A percentile compares a stretch with the other conserved stretches of the same genome.
These are phyloP conservation scores for Engystomops pustulosus DNA, from an alignment of 2,113 vertebrate species.

Conservation along the genomic window DNA sequence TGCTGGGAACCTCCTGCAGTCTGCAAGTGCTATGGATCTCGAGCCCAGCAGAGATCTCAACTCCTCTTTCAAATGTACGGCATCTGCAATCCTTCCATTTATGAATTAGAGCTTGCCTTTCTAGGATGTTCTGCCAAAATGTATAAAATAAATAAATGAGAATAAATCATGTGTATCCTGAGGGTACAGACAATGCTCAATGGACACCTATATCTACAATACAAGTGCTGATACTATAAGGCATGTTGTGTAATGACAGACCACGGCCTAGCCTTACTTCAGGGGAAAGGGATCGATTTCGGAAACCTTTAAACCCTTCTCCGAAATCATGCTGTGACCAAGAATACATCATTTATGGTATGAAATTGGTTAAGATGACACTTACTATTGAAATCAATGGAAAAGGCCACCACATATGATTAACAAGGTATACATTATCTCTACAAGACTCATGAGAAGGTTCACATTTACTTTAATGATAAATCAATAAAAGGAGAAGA, in stretches of 20 bases:
- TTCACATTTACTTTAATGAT: slow-evolving; percentile 22
- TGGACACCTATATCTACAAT: slow-evolving; percentile 1
- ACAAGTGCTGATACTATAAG: slow-evolving; percentile 30
- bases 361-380: slow-evolving; percentile 16
- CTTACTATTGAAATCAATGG: slow-evolving; percentile 42
- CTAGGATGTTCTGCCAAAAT: too few species aligned
- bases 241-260: slow-evolving; percentile 34
- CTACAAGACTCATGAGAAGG: slow-evolving; percentile 15
- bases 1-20: neutral
- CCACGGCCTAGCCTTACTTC: slow-evolving; percentile 23
- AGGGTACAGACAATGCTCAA: slow-evolving; percentile 3
- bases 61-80: neutral
- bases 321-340: slow-evolving; percentile 12
- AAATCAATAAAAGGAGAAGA: slow-evolving; percentile 23
- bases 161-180: neutral
- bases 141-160: too few species aligned
- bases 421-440: slow-evolving; percentile 31
- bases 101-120: neutral
- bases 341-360: slow-evolving; percentile 32
- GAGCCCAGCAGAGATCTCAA: neutral
- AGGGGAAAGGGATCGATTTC: slow-evolving; percentile 18
- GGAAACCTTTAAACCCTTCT: slow-evolving; percentile 27
- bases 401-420: slow-evolving; percentile 34
- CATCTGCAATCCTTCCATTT: neutral
- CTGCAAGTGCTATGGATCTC: neutral